These are phyloP conservation scores for Atlantisia rogersi DNA, from an alignment of 2,113 vertebrate species.

Conservation along the genomic window DNA sequence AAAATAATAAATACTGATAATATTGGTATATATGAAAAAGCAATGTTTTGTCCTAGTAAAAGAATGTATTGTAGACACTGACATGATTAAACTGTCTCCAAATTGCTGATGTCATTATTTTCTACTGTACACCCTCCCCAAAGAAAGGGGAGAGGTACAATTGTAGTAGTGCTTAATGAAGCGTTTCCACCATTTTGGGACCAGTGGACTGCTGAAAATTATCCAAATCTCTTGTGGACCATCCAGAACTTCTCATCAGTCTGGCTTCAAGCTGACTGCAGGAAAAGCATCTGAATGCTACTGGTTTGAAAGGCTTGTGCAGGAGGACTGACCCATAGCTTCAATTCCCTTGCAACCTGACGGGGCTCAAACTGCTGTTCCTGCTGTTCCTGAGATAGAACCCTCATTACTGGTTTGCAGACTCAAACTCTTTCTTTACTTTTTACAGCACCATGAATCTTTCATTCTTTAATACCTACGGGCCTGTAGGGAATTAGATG, in stretches of 20 bases:
- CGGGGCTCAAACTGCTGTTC: not conserved
- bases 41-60: not conserved
- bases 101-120: not conserved
- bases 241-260: not conserved
- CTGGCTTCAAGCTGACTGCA: not conserved
- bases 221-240: not conserved
- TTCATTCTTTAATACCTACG: not conserved
- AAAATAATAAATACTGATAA: not conserved
- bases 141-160: not conserved
- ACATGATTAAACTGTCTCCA: not conserved
- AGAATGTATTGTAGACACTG: not conserved
- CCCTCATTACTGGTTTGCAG: not conserved
- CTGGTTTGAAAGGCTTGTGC: not conserved
- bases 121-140: not conserved
- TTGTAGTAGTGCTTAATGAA: not conserved
- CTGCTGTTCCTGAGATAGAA: not conserved
- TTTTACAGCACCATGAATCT: not conserved
- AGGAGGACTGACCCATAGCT: not conserved
- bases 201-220: not conserved
- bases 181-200: not conserved
- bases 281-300: not conserved
- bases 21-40: not conserved
- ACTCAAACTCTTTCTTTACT: not conserved
- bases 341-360: not conserved
- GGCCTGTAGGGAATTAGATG: not conserved